These are phyloP conservation scores for Drosophila sordidapex DNA, from an alignment of 2,888 invertebrate genomes.

Conservation along the genomic window DNA sequence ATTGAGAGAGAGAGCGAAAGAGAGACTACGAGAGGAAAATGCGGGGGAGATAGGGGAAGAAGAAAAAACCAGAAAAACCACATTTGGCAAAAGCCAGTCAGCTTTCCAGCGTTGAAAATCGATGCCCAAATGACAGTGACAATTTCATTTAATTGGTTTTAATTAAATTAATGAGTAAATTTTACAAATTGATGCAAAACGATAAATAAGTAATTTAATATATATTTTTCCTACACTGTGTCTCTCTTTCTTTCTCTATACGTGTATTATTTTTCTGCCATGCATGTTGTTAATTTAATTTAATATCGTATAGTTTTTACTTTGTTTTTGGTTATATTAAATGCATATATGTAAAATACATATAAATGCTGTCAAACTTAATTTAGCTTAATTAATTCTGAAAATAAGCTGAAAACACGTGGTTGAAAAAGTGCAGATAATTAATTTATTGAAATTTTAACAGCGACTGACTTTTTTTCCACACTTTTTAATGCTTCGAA, in stretches of 20 bases:
- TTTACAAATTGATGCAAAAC: conserved; percentile 79
- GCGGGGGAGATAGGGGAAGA: neutral
- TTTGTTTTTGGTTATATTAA: conserved; percentile 11
- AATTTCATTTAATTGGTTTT: conserved; percentile 80
- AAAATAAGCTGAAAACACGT: conserved; percentile 43
- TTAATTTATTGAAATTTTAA: conserved; percentile 42
- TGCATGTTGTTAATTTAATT: conserved; percentile 69
- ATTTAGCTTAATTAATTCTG: conserved; percentile 73
- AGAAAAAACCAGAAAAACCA: conserved; percentile 61
- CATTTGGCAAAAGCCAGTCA: conserved; percentile 62
- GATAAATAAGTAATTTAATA: conserved; percentile 80
- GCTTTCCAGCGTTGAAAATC: conserved; percentile 63
- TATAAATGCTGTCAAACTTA: conserved; percentile 69
- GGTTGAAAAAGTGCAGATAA: conserved; percentile 39
- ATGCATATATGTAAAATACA: conserved; percentile 20
- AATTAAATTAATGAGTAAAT: conserved; percentile 80
- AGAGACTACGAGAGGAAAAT: no score
- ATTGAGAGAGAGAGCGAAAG: neutral
- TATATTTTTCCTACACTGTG: conserved; percentile 39
- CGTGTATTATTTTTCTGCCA: conserved; percentile 8
- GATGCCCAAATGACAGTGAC: conserved; percentile 78
- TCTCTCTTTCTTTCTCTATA: neutral
- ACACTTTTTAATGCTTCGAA: neutral
- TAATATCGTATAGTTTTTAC: conserved; percentile 51
- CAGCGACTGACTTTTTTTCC: neutral